phyloP scores from a whole-genome alignment of 2,113 vertebrate genomes.

The Syngnathus floridae region DNA sequence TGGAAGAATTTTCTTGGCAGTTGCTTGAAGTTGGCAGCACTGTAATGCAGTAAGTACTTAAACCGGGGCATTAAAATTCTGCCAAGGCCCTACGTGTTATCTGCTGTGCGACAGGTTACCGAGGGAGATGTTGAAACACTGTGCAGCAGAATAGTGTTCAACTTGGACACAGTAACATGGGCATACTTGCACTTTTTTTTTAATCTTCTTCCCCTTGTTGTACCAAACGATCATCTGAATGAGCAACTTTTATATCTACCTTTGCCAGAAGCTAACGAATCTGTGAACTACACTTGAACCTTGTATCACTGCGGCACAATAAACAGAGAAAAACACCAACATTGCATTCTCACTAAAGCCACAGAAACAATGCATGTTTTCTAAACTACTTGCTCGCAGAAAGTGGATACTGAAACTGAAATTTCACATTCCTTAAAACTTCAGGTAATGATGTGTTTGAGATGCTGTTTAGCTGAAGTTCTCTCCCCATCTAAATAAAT shows the following conservation, averaged over 20 bases:
- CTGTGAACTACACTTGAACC: slow-evolving; percentile 5
- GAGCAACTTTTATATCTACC: slow-evolving; percentile 5
- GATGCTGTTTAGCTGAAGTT: not conserved
- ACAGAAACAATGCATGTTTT: not conserved
- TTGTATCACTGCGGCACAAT: not conserved
- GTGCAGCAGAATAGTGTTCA: slow-evolving; percentile 20
- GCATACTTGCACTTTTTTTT: slow-evolving; percentile 17
- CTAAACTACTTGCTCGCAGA: slow-evolving; percentile 14
- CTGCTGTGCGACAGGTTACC: slow-evolving; percentile 24
- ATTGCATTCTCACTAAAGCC: not conserved
- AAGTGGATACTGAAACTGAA: not conserved
- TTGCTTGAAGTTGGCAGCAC: slow-evolving; percentile 27
- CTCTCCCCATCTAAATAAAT: not conserved
- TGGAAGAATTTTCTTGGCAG: slow-evolving; percentile 35
- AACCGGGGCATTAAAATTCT: slow-evolving; percentile 41
- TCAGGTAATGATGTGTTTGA: not conserved
- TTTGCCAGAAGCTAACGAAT: slow-evolving; percentile 14
- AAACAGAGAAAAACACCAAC: not conserved
- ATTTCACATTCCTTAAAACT: not conserved
- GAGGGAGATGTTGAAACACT: slow-evolving; percentile 30
- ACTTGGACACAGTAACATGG: slow-evolving; percentile 20
- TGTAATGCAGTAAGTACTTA: slow-evolving; percentile 18
- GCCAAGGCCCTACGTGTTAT: slow-evolving; percentile 24
- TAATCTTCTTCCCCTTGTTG: slow-evolving; percentile 4
- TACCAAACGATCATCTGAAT: slow-evolving; percentile 15